A percentile compares a stretch with the other conserved stretches of the same genome.
Conservation (phyloP, 2,797 vertebrate species). For the Chelon labrosus region DNA sequence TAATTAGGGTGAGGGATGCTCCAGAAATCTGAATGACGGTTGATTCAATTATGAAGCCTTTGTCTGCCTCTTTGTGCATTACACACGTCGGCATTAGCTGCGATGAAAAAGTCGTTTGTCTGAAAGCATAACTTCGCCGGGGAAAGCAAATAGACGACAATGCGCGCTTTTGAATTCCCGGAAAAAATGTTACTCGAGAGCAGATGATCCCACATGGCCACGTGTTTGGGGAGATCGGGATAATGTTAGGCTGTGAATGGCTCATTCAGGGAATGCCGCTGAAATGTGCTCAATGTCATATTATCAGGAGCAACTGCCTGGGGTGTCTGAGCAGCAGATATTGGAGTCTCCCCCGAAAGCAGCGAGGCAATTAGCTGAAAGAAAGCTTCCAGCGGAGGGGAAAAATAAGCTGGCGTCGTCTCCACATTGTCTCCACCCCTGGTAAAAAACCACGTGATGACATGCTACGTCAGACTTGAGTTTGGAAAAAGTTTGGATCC, state of each 20-base stretch:
- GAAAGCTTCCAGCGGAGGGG: conserved; percentile 1
- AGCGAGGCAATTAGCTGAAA: conserved; percentile 28
- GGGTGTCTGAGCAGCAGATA: conserved; percentile 21
- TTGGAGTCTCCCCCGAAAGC: conserved; percentile 12
- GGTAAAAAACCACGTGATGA: not conserved
- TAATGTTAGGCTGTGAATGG: conserved; percentile 44
- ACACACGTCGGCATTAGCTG: conserved; percentile 38
- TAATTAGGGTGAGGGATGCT: conserved; percentile 74
- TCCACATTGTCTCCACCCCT: not conserved
- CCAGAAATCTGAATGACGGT: conserved; percentile 72
- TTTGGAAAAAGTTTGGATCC: conserved; percentile 12
- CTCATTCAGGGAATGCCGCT: conserved; percentile 33
- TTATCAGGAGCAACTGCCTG: conserved; percentile 47
- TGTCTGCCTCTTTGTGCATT: conserved; percentile 61
- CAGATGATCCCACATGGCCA: conserved; percentile 31
- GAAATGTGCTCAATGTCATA: conserved; percentile 43
- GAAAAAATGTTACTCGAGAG: conserved; percentile 35
- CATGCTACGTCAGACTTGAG: not conserved
- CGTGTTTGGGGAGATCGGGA: conserved; percentile 18
- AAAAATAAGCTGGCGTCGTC: not conserved
- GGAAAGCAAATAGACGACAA: conserved; percentile 50
- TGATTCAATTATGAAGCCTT: conserved; percentile 73
- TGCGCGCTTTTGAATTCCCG: conserved; percentile 13
- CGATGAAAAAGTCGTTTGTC: conserved; percentile 50
- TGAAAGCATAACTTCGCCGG: conserved; percentile 40